Percentiles rank a stretch among this genome's conserved stretches.
These are phyloP conservation scores for Tetranychus cinnabarinus DNA, from an alignment of 1,140 invertebrate genomes.

Conservation along the genomic window DNA sequence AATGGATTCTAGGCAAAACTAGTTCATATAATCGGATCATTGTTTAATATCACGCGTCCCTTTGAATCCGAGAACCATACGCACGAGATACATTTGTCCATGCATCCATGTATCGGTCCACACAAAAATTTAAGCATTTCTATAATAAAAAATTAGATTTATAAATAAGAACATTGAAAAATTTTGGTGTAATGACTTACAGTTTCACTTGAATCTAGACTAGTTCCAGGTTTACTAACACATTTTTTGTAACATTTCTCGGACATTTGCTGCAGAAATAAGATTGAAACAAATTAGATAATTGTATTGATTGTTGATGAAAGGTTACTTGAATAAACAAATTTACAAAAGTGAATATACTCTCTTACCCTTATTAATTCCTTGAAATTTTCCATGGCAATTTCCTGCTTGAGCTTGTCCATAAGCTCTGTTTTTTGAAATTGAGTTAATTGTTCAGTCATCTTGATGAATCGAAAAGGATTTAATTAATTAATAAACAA, in stretches of 20 bases:
- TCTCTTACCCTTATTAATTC: constrained; percentile 53
- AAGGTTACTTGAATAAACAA: no score
- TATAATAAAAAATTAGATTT: constrained; percentile 20
- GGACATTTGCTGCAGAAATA: constrained; percentile 60
- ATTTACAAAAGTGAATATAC: no score
- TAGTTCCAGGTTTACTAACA: constrained; percentile 68
- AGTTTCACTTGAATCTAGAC: constrained; percentile 71
- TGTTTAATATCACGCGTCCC: no score
- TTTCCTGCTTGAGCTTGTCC: constrained; percentile 86
- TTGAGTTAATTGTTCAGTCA: no score
- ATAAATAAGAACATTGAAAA: no score
- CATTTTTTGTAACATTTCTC: constrained; percentile 94
- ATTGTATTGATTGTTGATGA: no score
- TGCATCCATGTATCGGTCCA: constrained; percentile 91
- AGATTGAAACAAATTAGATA: neutral
- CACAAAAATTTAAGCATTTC: constrained; percentile 93
- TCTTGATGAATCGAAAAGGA: no score
- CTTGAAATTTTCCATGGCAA: constrained; percentile 77
- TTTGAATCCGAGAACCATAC: no score
- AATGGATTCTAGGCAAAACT: no score
- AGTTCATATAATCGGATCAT: no score
- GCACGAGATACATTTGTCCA: constrained; percentile 55
- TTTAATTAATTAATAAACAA: no score
- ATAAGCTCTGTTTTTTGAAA: constrained; percentile 65
- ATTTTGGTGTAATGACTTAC: constrained; percentile 22